phyloP scores from a whole-genome alignment of 2,113 vertebrate species.

The Pelvicachromis taeniatus region DNA sequence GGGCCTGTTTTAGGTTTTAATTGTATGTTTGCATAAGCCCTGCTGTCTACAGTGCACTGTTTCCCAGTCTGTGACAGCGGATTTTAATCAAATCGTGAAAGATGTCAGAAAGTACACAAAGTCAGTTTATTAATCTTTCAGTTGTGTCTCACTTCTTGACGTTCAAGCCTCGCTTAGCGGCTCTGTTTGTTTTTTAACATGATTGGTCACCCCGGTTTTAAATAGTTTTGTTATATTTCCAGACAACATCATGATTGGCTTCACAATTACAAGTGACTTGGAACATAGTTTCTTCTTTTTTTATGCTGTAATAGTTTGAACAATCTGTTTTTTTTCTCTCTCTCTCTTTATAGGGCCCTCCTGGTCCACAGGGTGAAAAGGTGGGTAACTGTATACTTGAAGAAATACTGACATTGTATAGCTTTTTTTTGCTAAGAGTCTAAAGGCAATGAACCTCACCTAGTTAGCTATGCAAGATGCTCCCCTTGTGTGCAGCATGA shows the following conservation, averaged over 20 bases:
- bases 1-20: conserved; percentile 43
- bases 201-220: neutral
- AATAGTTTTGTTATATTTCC: neutral
- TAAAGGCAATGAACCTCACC: neutral
- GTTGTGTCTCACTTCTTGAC: neutral
- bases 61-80: conserved; percentile 30
- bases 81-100: conserved; percentile 40
- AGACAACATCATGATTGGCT: neutral
- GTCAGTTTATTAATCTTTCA: conserved; percentile 21
- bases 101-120: conserved; percentile 35
- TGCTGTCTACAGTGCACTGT: conserved; percentile 1
- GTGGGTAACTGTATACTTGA: conserved; percentile 72
- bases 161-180: neutral
- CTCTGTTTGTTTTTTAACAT: neutral
- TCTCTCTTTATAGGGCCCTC: conserved; percentile 79
- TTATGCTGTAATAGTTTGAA: neutral
- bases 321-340: conserved; percentile 1
- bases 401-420: neutral
- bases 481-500: neutral
- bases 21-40: conserved; percentile 53
- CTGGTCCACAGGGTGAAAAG: conserved; percentile 95
- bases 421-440: neutral
- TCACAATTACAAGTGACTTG: neutral
- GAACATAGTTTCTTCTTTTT: neutral
- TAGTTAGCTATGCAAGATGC: neutral